Evolutionary conservation across 2,797 vertebrate species (phyloP), one percentile per base, ranked within the genome.

Genomic region (Micromesistius poutassou): DNA sequence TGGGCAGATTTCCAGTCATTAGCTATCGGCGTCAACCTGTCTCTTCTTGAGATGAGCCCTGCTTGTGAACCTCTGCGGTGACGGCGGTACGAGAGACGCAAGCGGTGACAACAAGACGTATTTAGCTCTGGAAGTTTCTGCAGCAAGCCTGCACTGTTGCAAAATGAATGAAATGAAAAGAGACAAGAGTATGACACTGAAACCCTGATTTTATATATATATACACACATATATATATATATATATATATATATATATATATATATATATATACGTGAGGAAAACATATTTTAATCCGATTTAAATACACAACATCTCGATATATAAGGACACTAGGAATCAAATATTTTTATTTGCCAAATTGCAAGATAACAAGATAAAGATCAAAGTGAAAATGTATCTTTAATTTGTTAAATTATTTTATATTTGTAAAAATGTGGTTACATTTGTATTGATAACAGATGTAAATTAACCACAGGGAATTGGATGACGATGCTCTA

Each of bases 1-100:
- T 73, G 86, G 86, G 89, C 81, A 87, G 87, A 91, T 90, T 90
- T 92, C 84, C 86, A 87, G 87, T 92, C 86, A 92, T 93, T 89
- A 91, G 89, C 81, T 85, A 79, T 71, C 46, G 78, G 86, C 90
- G 87, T 91, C 91, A 91, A 77, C 91, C 89, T 80, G 82, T 83
- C 83, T 87, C 74, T 77, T 81, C 76, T 80, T n/a, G 30, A 30
- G 82, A 78, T 72, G 25, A 77, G 81, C 42, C 73, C 33, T 78
- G 70, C 71, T 83, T 70, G 33, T 28, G 78, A 79, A 72, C 87
- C 76, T 73, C 82, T 75, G 78, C 8, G 25, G 78, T 75, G 72
- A 73, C 76, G 46, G 71, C 38, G 50, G 80, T 31, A 74, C 12
- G 12, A 12, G 19, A 72, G 8, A 72, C n/a, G 72, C 12, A 38